phyloP scores from a whole-genome alignment of 2,888 invertebrate genomes.

The Ochropleura plecta region DNA sequence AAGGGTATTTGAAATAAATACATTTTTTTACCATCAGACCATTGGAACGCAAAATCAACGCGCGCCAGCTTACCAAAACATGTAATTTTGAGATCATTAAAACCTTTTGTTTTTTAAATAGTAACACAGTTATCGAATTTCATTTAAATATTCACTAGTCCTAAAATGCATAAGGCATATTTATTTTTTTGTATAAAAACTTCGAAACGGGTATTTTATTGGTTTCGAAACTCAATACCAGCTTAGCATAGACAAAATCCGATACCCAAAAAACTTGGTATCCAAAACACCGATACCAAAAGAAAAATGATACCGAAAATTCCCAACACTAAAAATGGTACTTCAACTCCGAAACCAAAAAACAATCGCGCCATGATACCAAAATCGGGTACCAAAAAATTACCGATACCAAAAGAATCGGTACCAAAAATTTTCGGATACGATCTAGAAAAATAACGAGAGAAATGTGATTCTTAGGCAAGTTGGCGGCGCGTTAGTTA shows the following conservation, averaged over 20 bases:
- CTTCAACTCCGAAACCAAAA: constrained; percentile 48
- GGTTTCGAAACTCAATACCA: constrained; percentile 28
- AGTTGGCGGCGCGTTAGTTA: constrained; percentile 55
- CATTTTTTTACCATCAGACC: constrained; percentile 77
- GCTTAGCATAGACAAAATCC: constrained; percentile 31
- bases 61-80: constrained; percentile 77
- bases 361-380: constrained; percentile 27
- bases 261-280: constrained; percentile 55
- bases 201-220: constrained; percentile 9
- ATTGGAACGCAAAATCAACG: constrained; percentile 72
- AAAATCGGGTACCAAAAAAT: constrained; percentile 29
- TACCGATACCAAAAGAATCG: constrained; percentile 50
- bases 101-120: constrained; percentile 20
- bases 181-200: constrained; percentile 43
- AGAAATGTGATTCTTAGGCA: constrained; percentile 58
- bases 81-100: constrained; percentile 72
- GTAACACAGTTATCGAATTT: constrained; percentile 24
- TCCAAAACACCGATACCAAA: constrained; percentile 54
- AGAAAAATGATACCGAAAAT: constrained; percentile 52
- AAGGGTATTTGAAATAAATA: constrained; percentile 63
- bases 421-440: constrained; percentile 28
- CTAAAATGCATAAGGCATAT: constrained; percentile 38
- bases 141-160: constrained; percentile 33
- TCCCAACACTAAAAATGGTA: constrained; percentile 45
- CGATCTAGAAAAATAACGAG: constrained; percentile 9